Percentiles rank a stretch among this genome's conserved stretches.
Conservation (phyloP, 1,140 invertebrate species). For the Zaprionus lachaisei region DNA sequence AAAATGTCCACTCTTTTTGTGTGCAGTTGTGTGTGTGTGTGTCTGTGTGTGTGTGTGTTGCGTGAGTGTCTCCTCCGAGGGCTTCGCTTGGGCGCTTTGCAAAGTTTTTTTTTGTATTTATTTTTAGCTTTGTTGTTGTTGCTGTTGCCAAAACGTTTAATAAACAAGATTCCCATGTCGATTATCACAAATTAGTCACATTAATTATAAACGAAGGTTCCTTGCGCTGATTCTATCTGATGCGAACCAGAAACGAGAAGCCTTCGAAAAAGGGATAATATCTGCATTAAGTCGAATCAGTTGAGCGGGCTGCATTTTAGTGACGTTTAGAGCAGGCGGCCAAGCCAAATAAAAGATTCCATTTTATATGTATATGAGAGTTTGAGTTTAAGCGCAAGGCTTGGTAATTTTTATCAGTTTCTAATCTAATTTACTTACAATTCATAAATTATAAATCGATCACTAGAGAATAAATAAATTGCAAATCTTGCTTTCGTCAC, state of each 20-base stretch:
- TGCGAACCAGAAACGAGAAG: constrained; percentile 20
- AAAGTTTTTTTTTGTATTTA: not conserved
- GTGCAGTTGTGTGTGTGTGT: constrained; percentile 16
- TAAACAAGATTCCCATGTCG: constrained; percentile 76
- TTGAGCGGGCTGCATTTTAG: not conserved
- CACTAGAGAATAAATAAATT: too few relatives aligned
- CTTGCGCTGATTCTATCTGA: constrained; percentile 29
- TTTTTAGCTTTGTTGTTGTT: constrained; percentile 26
- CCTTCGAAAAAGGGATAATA: constrained; percentile 7
- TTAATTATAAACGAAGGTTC: constrained; percentile 60
- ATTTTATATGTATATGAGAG: too few relatives aligned
- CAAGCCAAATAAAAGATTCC: too few relatives aligned
- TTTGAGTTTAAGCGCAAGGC: too few relatives aligned
- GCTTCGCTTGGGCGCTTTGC: constrained; percentile 5
- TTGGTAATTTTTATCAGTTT: too few relatives aligned
- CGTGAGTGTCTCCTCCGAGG: constrained; percentile 25
- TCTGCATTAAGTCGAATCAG: constrained; percentile 6
- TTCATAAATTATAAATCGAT: too few relatives aligned
- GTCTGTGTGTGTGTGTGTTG: constrained; percentile 29
- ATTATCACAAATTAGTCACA: constrained; percentile 76
- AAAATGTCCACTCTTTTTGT: constrained; percentile 48
- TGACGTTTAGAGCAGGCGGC: too few relatives aligned
- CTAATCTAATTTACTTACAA: too few relatives aligned
- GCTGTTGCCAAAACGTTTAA: constrained; percentile 63
- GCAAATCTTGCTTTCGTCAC: too few relatives aligned